These are phyloP conservation scores for Diorhabda elongata DNA, from an alignment of 1,140 invertebrate genomes.

Conservation along the genomic window DNA sequence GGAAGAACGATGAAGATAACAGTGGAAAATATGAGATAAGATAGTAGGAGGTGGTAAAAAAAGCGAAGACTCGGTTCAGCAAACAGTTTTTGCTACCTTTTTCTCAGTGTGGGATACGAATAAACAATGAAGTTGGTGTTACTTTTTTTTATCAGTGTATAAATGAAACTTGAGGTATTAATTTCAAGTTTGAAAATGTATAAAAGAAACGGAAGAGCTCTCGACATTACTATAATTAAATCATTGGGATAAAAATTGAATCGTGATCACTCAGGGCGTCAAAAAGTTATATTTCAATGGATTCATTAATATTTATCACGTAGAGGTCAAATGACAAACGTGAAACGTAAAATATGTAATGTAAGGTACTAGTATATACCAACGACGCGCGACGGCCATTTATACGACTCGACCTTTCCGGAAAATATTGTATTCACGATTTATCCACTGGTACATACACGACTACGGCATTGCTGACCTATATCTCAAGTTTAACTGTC, in stretches of 20 bases:
- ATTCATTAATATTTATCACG: conserved; percentile 16
- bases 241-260: background rate
- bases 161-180: no score
- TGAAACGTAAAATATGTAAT: background rate
- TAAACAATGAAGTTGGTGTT: no score
- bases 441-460: background rate
- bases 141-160: no score
- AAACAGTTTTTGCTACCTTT: no score
- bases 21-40: no score
- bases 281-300: conserved; percentile 11
- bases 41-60: no score
- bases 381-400: background rate
- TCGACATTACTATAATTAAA: conserved; percentile 15
- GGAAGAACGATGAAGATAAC: no score
- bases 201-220: conserved; percentile 5
- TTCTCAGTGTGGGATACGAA: no score
- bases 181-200: background rate
- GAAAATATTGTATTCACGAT: conserved; percentile 16
- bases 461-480: conserved; percentile 10
- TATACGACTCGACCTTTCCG: background rate
- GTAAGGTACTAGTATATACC: background rate
- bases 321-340: conserved; percentile 10
- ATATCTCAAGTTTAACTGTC: conserved; percentile 4
- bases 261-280: conserved; percentile 13
- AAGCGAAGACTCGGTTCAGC: no score